phyloP scores from a whole-genome alignment of 92 coral and sea anemone species.

The Diadumene lineata region DNA sequence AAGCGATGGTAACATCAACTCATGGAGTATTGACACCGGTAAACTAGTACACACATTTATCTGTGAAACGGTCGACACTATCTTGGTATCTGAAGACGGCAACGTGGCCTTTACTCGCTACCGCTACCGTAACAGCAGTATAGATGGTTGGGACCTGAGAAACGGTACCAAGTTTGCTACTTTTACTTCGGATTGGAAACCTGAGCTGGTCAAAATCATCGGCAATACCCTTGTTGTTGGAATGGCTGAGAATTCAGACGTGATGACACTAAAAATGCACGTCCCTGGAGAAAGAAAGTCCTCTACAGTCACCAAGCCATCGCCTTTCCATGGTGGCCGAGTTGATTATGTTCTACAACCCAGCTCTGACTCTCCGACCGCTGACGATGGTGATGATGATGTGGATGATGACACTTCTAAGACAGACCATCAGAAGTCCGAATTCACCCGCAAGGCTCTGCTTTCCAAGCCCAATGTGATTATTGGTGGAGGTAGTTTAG shows the following conservation, averaged over 20 bases:
- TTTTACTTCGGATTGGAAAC: conserved; percentile 82
- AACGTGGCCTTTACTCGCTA: conserved; percentile 59
- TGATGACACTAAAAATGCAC: conserved; percentile 52
- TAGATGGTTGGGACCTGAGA: conserved; percentile 63
- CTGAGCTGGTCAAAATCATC: conserved; percentile 43
- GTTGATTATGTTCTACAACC: conserved; percentile 33
- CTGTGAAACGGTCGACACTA: conserved; percentile 59
- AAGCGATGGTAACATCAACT: conserved; percentile 53
- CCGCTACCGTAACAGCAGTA: conserved; percentile 56
- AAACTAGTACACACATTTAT: conserved; percentile 46
- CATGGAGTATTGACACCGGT: conserved; percentile 82
- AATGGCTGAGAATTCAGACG: conserved; percentile 52
- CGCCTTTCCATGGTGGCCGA: conserved; percentile 41
- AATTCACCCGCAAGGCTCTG: conserved; percentile 56
- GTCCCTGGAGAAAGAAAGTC: conserved; percentile 24
- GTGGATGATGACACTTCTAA: conserved; percentile 47
- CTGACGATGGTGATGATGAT: conserved; percentile 60
- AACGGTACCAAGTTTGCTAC: conserved; percentile 67
- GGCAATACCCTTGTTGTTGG: conserved; percentile 56
- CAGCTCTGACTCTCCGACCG: conserved; percentile 17
- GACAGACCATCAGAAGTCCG: conserved; percentile 53
- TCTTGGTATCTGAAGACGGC: conserved; percentile 53
- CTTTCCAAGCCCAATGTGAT: conserved; percentile 57
- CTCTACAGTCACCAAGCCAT: conserved; percentile 10
- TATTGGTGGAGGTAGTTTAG: conserved; percentile 59